Evolutionary conservation across 2,797 vertebrate genomes (phyloP).

Genomic region (Limosa lapponica): DNA sequence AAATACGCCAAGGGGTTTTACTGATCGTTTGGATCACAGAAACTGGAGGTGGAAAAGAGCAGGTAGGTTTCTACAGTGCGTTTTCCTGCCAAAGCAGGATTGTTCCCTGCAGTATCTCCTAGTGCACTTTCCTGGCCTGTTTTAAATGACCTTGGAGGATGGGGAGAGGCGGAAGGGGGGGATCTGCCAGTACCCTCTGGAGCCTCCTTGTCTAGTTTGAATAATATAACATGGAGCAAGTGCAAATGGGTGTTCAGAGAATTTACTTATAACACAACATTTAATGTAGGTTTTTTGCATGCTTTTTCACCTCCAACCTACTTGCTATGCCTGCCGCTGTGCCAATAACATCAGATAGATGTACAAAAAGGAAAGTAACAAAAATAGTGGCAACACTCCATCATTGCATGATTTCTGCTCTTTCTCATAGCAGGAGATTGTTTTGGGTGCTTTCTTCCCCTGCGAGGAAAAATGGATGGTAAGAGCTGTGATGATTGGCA

Average conservation of each 20-base stretch:
- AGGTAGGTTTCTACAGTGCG: neutral
- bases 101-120: neutral
- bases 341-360: neutral
- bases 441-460: neutral
- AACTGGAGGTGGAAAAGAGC: neutral
- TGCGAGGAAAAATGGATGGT: neutral
- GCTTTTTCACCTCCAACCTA: neutral
- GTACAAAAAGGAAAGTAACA: neutral
- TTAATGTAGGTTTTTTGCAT: neutral
- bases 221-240: neutral
- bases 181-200: neutral
- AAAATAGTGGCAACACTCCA: neutral
- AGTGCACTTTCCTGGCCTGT: neutral
- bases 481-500: constrained; percentile 18
- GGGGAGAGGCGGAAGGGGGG: neutral
- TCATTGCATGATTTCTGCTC: neutral
- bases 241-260: neutral
- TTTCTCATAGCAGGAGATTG: neutral
- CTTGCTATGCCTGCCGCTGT: neutral
- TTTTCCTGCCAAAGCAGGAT: neutral
- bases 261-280: neutral
- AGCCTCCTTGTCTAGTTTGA: neutral
- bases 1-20: neutral
- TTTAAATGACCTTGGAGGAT: constrained; percentile 3
- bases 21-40: neutral